These are phyloP conservation scores for Genyomyrus donnyi DNA, from an alignment of 2,113 vertebrate species.

Conservation along the genomic window DNA sequence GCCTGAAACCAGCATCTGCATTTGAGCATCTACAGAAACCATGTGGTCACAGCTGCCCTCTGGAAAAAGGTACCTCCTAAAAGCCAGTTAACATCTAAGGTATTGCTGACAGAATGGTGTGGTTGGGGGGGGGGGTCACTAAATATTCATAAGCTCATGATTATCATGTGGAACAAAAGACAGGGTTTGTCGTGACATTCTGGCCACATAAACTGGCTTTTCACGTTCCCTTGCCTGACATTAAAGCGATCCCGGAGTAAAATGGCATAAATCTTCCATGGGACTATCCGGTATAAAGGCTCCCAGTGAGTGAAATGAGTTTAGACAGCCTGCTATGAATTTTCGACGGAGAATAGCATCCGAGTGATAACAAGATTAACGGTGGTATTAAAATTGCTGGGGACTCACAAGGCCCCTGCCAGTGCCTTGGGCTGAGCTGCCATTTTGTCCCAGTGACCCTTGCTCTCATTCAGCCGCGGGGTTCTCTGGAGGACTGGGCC, in stretches of 20 bases:
- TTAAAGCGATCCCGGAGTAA: constrained; percentile 18
- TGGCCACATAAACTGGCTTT: constrained; percentile 27
- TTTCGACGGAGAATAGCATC: constrained; percentile 26
- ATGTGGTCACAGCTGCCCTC: background rate
- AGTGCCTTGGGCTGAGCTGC: background rate
- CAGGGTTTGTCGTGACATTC: constrained; percentile 24
- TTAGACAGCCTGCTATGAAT: constrained; percentile 24
- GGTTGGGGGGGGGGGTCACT: background rate
- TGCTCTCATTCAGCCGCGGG: background rate
- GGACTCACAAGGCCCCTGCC: background rate
- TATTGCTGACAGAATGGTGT: background rate
- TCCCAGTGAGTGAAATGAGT: constrained; percentile 20
- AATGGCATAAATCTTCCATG: constrained; percentile 25
- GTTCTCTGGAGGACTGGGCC: constrained; percentile 3
- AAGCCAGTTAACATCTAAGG: constrained; percentile 13
- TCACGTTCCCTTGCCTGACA: constrained; percentile 22
- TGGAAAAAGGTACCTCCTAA: constrained; percentile 8
- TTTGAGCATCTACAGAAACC: background rate
- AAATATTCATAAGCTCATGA: constrained; percentile 26
- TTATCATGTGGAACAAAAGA: constrained; percentile 24
- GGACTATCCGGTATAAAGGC: constrained; percentile 15
- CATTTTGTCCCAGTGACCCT: constrained; percentile 22
- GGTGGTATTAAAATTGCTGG: constrained; percentile 18
- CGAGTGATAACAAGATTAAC: constrained; percentile 28
- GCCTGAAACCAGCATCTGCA: background rate